Evolutionary conservation across 2,113 vertebrate species (phyloP), one percentile per base, ranked within the genome.

Genomic region (Daphoenositta chrysoptera): DNA sequence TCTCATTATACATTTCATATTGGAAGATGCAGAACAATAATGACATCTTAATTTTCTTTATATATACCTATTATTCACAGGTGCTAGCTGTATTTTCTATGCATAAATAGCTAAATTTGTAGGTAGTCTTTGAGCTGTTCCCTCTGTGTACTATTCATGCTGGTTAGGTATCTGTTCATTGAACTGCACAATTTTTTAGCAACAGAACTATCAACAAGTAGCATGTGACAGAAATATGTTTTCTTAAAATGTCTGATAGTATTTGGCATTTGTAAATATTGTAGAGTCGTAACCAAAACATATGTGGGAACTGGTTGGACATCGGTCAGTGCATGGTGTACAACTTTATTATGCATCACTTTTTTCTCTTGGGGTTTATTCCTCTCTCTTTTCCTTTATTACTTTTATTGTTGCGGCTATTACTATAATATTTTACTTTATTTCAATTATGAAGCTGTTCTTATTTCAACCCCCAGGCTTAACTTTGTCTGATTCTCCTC

Each of bases 261-360:
- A 31, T 45, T 60, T 53, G 11, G 17, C 33, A 45, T 58, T 54
- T 66, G 10, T 53, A 80, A 68, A 26, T 44, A 45, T 22, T 42
- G 27, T 15, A 60, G 11, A 66, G 8, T 56, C 7, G 10, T 47
- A 60, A 73, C 22, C 10, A 69, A 85, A 96, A 61, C 2, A 26
- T 50, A 56, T 5, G 9, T 13, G 68, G 11, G 8, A 20, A 40
- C 40, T 0, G 0, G 16, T 2, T 56, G 20, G 19, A 20, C 21
- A 40, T 35, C 2, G 1, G 16, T 17, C 30, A 56, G 30, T 40
- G 16, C 4, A 7, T 30, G 20, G 35, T 63, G 24, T 56, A 35
- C 39, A 54, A 54, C 17, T 54, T n/a, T 31, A 8, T 30, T 21
- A 13, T 56, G 20, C 11, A 56, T 48, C 13, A 63, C n/a, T 26